Conservation (phyloP, 1,140 invertebrate genomes). For the Drosophila busckii region DNA sequence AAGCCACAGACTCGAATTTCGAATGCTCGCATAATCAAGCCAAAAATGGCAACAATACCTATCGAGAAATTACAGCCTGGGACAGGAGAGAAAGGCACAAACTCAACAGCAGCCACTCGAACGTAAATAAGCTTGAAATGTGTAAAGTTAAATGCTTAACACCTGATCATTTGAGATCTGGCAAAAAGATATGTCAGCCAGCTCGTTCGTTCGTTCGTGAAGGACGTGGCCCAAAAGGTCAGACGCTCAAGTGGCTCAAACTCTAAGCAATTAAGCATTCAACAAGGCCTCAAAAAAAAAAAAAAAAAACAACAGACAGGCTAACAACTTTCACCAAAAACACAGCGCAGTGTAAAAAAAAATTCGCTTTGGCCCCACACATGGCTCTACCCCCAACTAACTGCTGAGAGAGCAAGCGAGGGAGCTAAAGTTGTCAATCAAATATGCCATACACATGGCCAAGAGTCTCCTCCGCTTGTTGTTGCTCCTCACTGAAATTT, state of each 20-base stretch:
- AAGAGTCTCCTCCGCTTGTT: constrained; percentile 7
- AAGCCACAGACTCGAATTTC: constrained; percentile 27
- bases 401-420: background rate
- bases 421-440: constrained; percentile 50
- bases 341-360: too few species aligned
- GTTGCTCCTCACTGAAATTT: constrained; percentile 34
- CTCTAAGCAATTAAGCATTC: constrained; percentile 64
- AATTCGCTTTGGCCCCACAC: constrained; percentile 13
- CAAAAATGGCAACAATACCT: constrained; percentile 49
- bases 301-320: constrained; percentile 18
- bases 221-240: constrained; percentile 62
- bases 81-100: background rate
- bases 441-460: constrained; percentile 52
- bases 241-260: constrained; percentile 20
- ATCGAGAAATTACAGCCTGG: constrained; percentile 15
- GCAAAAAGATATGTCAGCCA: background rate
- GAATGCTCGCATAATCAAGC: constrained; percentile 69
- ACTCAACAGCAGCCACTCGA: background rate
- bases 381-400: background rate
- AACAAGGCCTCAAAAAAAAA: constrained; percentile 32
- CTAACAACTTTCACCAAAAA: constrained; percentile 26
- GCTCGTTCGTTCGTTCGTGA: constrained; percentile 39
- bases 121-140: too few species aligned
- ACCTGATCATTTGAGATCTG: constrained; percentile 5
- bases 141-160: too few species aligned